A percentile compares a stretch with the other conserved stretches of the same genome.
phyloP scores from a whole-genome alignment of 2,797 vertebrate genomes.

The Hemibagrus guttatus region DNA sequence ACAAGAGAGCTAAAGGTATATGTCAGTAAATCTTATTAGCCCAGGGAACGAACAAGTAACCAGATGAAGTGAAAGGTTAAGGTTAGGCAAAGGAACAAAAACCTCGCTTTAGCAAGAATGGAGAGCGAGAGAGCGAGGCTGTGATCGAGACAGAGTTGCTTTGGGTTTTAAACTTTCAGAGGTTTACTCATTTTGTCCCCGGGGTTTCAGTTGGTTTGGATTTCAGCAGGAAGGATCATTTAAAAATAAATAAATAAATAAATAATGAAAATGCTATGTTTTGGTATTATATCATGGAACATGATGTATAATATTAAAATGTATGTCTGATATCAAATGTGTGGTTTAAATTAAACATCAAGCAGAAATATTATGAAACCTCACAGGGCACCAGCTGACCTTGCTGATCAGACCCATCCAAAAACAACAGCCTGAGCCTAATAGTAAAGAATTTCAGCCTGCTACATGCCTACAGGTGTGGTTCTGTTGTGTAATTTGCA shows the following conservation, averaged over 20 bases:
- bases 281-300: neutral
- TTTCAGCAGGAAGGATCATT: neutral
- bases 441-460: neutral
- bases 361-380: neutral
- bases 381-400: neutral
- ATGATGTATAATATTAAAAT: neutral
- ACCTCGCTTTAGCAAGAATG: neutral
- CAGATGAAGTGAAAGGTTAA: slow-evolving; percentile 13
- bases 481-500: neutral
- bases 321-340: neutral
- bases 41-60: neutral
- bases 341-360: neutral
- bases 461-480: neutral
- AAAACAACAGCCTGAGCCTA: neutral
- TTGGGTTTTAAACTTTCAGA: neutral
- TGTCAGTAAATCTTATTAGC: slow-evolving; percentile 7
- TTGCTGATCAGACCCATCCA: neutral
- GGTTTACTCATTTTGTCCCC: neutral
- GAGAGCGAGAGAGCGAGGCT: neutral
- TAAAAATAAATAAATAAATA: no score
- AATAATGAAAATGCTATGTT: neutral
- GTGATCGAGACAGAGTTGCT: neutral
- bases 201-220: neutral
- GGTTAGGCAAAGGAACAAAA: slow-evolving; percentile 5
- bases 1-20: slow-evolving; percentile 9